A percentile compares a stretch with the other conserved stretches of the same genome.
phyloP scores from a whole-genome alignment of 92 coral and sea anemone species.

The Siderastrea siderea region DNA sequence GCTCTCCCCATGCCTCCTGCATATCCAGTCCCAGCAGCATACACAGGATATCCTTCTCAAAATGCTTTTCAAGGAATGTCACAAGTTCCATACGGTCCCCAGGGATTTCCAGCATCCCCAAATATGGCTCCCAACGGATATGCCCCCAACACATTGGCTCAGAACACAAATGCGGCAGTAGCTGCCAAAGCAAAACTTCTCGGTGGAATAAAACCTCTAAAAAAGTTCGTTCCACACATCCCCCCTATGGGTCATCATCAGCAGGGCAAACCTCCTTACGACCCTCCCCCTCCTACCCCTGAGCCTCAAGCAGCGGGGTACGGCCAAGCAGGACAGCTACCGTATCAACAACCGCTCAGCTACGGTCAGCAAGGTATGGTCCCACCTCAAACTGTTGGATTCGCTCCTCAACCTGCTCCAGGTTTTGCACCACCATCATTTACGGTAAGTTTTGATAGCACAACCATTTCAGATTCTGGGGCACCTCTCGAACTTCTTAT shows the following conservation, averaged over 20 bases:
- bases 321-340: constrained; percentile 27
- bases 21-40: constrained; percentile 11
- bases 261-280: constrained; percentile 40
- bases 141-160: background rate
- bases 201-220: constrained; percentile 9
- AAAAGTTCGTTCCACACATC: constrained; percentile 47
- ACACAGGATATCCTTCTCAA: constrained; percentile 33
- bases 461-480: too few relatives aligned
- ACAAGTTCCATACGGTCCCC: constrained; percentile 14
- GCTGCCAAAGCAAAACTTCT: constrained; percentile 33
- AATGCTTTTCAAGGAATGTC: constrained; percentile 1
- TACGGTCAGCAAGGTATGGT: constrained; percentile 35
- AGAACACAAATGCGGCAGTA: constrained; percentile 6
- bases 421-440: constrained; percentile 21
- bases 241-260: constrained; percentile 43
- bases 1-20: constrained; percentile 28
- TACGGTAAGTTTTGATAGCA: constrained; percentile 4
- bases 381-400: constrained; percentile 22
- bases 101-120: constrained; percentile 5
- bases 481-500: too few relatives aligned
- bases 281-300: constrained; percentile 9
- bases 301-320: constrained; percentile 35
- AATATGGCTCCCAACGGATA: background rate
- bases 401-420: constrained; percentile 1
- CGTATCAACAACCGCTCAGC: constrained; percentile 37